A percentile compares a stretch with the other conserved stretches of the same genome.
Evolutionary conservation across 2,113 vertebrate genomes (phyloP).

Genomic region (Nesospiza acunhae): DNA sequence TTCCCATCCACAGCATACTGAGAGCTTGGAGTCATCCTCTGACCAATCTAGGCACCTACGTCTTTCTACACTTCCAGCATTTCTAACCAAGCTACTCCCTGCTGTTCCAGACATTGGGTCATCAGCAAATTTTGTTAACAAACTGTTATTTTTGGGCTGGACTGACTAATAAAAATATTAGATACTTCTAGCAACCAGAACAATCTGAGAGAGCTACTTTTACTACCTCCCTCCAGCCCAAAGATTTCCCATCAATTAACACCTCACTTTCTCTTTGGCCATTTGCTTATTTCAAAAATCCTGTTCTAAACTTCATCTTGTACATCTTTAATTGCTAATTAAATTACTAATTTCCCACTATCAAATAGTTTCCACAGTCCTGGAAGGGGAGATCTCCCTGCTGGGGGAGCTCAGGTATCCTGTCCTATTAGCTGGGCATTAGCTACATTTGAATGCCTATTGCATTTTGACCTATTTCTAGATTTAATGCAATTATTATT

Average conservation of each 20-base stretch:
- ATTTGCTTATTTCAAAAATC: neutral
- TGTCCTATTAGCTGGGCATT: neutral
- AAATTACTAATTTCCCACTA: neutral
- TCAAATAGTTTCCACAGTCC: neutral
- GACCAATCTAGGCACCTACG: neutral
- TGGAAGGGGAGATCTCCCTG: neutral
- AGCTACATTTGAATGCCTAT: neutral
- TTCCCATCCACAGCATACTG: neutral
- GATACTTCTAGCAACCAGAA: neutral
- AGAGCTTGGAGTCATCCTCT: neutral
- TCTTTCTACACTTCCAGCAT: neutral
- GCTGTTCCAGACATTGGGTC: conserved; percentile 33
- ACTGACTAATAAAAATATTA: neutral
- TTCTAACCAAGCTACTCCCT: conserved; percentile 18
- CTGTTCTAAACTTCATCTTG: neutral
- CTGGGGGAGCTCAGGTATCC: neutral
- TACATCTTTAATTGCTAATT: neutral
- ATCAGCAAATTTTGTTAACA: conserved; percentile 8
- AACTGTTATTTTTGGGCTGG: conserved; percentile 20
- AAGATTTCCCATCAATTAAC: neutral
- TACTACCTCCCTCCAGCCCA: neutral
- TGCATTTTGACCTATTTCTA: neutral
- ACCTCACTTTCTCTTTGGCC: neutral
- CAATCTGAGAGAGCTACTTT: neutral
- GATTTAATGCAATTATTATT: neutral